phyloP scores from a whole-genome alignment of 2,888 invertebrate species.

The Brachyptera risi region DNA sequence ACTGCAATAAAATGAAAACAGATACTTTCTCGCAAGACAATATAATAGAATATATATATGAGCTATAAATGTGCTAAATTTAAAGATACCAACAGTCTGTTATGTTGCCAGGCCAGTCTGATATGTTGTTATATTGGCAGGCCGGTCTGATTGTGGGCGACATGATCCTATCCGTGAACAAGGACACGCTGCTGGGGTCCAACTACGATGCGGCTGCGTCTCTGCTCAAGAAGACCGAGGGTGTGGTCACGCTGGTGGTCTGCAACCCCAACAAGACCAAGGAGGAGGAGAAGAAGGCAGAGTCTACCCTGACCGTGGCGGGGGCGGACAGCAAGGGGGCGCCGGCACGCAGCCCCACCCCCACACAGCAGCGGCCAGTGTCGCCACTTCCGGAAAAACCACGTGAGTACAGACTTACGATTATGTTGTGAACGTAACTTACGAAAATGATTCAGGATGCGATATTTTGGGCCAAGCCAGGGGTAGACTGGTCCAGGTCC shows the following conservation, averaged over 20 bases:
- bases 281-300: constrained; percentile 49
- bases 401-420: too few relatives aligned
- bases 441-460: too few relatives aligned
- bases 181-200: constrained; percentile 80
- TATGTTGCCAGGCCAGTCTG: too few relatives aligned
- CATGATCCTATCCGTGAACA: constrained; percentile 94
- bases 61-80: too few relatives aligned
- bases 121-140: constrained; percentile 45
- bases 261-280: constrained; percentile 79
- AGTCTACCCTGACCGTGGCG: constrained; percentile 37
- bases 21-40: too few relatives aligned
- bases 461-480: too few relatives aligned
- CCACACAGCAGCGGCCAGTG: constrained; percentile 32
- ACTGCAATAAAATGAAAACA: too few relatives aligned
- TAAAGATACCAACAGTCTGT: too few relatives aligned
- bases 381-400: constrained; percentile 43
- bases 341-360: constrained; percentile 32
- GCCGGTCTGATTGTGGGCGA: constrained; percentile 95
- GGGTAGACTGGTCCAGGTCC: too few relatives aligned
- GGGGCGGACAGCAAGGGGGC: constrained; percentile 34
- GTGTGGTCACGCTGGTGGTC: constrained; percentile 75
- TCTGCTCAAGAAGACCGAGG: constrained; percentile 80
- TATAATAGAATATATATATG: too few relatives aligned
- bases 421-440: too few relatives aligned
- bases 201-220: constrained; percentile 84